Evolutionary conservation across 2,797 vertebrate genomes (phyloP), one percentile per base, ranked within the genome.

Genomic region (Amphiprion clarkii): DNA sequence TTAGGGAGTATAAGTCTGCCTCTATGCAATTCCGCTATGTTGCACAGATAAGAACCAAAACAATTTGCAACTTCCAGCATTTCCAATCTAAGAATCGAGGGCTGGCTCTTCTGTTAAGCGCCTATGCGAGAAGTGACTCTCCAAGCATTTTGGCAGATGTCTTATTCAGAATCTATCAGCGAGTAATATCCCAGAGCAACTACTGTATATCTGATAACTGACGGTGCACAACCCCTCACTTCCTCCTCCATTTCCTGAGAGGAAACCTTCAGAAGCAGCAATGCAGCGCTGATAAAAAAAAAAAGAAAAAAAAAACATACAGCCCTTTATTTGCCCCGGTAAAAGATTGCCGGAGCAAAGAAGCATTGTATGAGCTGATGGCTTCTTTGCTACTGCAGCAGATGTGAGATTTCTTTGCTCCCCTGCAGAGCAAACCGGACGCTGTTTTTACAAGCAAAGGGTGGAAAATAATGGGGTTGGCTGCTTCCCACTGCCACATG

Each of bases 221-320:
- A 82, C 46, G 76, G 86, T 84, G 88, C 87, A 87, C 89, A 92
- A 86, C 84, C 85, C 81, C 67, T 82, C 76, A 70, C 88, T 89
- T 92, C 88, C 89, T 83, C 83, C 89, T 91, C 90, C 87, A 93
- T 94, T 95, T 95, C 91, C 92, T 89, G 85, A 83, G 91, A 90
- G 90, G 87, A 89, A 91, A 82, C 82, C 88, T 88, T 86, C 85
- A 70, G 76, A 81, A 68, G 79, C 63, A 81, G 80, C 81, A 78
- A 42, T 59, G 76, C 78, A 62, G 70, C 17, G 70, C 90, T 86
- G 92, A 94, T 91, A 89, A 93, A 93, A 90, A 27, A 27, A 27
- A 27, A 27, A 27, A 27, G 0, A 27, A 27, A 27, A 27, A 27
- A 27, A 82, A 76, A 82, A 76, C 80, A 76, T 86, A 89, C 78